These are phyloP conservation scores for Camponotus floridanus DNA, from an alignment of 1,140 invertebrate species.

Conservation along the genomic window DNA sequence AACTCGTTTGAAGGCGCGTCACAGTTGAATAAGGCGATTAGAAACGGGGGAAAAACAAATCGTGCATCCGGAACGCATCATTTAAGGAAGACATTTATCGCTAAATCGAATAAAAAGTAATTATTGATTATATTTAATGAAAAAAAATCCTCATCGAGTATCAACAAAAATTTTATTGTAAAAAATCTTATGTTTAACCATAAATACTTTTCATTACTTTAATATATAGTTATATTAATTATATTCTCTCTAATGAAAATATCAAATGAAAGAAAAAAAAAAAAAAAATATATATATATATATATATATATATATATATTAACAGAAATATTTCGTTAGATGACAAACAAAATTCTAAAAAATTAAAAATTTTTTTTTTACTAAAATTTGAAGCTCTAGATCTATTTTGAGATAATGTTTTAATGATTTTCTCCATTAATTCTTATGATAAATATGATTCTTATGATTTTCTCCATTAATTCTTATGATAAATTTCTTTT, in stretches of 20 bases:
- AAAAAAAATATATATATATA: too few relatives aligned
- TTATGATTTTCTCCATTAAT: not conserved
- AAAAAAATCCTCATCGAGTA: not conserved
- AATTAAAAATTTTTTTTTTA: too few relatives aligned
- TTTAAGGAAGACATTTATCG: not conserved
- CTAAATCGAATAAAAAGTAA: not conserved
- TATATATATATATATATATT: not conserved
- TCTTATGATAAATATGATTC: not conserved
- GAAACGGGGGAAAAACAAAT: not conserved
- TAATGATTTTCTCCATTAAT: not conserved
- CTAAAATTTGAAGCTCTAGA: too few relatives aligned
- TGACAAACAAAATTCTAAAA: not conserved
- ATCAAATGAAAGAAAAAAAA: too few relatives aligned
- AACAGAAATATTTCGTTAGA: not conserved
- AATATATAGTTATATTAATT: not conserved
- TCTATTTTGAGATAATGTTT: not conserved
- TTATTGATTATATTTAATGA: not conserved
- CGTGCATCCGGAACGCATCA: not conserved
- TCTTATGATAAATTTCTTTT: constrained; percentile 4
- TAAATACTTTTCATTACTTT: constrained; percentile 8
- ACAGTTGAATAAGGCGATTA: not conserved
- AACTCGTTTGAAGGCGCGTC: constrained; percentile 20
- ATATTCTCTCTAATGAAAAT: not conserved
- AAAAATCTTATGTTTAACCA: not conserved
- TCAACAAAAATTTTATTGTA: not conserved